phyloP scores from a whole-genome alignment of 2,797 vertebrate genomes.

The Apogon hyalosoma region DNA sequence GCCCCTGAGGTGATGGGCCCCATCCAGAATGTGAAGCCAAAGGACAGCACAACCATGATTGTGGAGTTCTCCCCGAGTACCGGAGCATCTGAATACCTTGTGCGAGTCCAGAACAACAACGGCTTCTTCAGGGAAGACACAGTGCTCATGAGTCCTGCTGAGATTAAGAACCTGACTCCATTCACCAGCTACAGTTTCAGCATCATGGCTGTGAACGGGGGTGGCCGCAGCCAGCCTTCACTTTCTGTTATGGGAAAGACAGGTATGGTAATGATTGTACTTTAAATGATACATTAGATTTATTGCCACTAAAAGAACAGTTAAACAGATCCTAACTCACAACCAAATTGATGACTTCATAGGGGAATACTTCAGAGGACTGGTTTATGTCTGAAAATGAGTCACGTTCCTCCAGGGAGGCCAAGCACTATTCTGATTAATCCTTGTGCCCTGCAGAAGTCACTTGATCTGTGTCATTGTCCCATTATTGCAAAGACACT shows the following conservation, averaged over 20 bases:
- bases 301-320: too few relatives aligned
- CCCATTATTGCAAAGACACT: neutral
- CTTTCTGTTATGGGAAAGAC: conserved; percentile 86
- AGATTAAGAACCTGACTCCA: conserved; percentile 83
- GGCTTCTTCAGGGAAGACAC: conserved; percentile 83
- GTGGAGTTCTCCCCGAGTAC: conserved; percentile 83
- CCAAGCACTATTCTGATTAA: neutral
- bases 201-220: conserved; percentile 84
- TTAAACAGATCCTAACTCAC: too few relatives aligned
- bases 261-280: conserved; percentile 77
- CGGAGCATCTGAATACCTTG: conserved; percentile 85
- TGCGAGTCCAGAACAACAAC: conserved; percentile 79
- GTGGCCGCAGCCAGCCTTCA: conserved; percentile 89
- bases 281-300: too few relatives aligned
- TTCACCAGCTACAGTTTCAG: conserved; percentile 89
- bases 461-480: neutral
- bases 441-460: neutral
- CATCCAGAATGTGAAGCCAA: conserved; percentile 82
- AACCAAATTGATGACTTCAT: too few relatives aligned
- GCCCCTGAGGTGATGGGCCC: conserved; percentile 82
- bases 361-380: neutral
- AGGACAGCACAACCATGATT: conserved; percentile 88
- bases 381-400: neutral
- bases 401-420: neutral
- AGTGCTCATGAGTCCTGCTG: conserved; percentile 86